Conservation (phyloP, 2,888 invertebrate genomes). For the Sabatieria punctata region DNA sequence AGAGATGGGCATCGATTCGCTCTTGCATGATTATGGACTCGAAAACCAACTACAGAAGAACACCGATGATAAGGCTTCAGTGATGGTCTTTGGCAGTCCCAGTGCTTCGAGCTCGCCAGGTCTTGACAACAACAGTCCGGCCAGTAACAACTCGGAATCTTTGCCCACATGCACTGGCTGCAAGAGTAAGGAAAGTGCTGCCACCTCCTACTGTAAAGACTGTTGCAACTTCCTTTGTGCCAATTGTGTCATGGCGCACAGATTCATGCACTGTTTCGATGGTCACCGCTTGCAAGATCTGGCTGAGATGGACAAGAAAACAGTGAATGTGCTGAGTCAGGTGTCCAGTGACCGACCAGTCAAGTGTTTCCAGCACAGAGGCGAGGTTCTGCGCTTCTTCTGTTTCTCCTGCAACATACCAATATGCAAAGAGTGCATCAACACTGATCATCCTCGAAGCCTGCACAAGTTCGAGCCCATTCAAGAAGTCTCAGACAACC, state of each 20-base stretch:
- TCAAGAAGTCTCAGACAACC: conserved; percentile 4
- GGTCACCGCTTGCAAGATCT: conserved; percentile 34
- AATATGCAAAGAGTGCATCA: conserved; percentile 85
- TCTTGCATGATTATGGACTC: conserved; percentile 49
- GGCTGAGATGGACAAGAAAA: conserved; percentile 9
- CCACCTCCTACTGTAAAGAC: conserved; percentile 85
- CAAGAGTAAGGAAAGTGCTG: conserved; percentile 68
- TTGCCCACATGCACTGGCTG: conserved; percentile 62
- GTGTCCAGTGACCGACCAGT: conserved; percentile 33
- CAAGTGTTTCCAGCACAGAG: conserved; percentile 70
- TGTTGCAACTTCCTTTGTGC: conserved; percentile 89
- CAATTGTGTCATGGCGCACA: conserved; percentile 95
- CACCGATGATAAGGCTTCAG: conserved; percentile 37
- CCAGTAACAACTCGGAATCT: background rate
- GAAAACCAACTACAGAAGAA: conserved; percentile 28
- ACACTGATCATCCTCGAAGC: conserved; percentile 56
- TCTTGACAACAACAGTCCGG: background rate
- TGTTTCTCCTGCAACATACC: conserved; percentile 81
- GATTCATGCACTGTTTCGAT: conserved; percentile 97
- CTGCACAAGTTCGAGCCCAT: conserved; percentile 73
- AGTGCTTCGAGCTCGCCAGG: background rate
- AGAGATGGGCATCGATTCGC: conserved; percentile 45
- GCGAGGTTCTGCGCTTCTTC: conserved; percentile 74
- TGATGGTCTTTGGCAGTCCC: conserved; percentile 39
- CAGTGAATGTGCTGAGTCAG: background rate